These are phyloP conservation scores for Solenodon paradoxus DNA, from an alignment of 2,113 vertebrate genomes.

Conservation along the genomic window DNA sequence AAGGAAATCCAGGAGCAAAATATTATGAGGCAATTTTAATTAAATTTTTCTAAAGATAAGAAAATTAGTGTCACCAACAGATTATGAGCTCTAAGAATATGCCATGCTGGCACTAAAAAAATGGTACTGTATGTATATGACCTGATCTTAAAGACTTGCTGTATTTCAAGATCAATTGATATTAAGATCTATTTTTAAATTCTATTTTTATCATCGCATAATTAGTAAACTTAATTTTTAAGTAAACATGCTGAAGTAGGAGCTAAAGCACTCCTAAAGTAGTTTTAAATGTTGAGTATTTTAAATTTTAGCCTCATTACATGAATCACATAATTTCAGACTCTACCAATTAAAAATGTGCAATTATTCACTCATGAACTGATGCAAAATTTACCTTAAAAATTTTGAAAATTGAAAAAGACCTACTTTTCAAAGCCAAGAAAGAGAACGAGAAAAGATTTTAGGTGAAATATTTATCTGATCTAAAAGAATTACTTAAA, in stretches of 20 bases:
- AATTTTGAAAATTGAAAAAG: conserved; percentile 50
- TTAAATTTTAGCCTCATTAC: background rate
- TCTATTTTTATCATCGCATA: background rate
- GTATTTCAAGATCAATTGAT: background rate
- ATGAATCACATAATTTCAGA: background rate
- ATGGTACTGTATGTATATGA: background rate
- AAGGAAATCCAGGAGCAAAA: background rate
- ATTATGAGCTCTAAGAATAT: background rate
- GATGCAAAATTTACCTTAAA: conserved; percentile 41
- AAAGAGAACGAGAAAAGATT: background rate
- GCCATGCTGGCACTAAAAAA: background rate
- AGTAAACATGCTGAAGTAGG: background rate
- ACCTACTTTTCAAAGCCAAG: conserved; percentile 20
- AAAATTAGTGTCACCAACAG: background rate
- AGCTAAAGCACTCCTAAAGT: background rate
- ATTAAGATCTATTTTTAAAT: background rate
- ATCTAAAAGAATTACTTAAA: conserved; percentile 52
- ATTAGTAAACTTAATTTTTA: background rate
- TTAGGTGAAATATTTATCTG: conserved; percentile 26
- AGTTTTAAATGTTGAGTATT: conserved; percentile 7
- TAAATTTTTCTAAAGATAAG: background rate
- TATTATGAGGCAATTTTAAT: background rate
- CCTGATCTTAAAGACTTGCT: background rate
- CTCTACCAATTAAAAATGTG: conserved; percentile 45
- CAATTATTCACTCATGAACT: conserved; percentile 47